phyloP scores from a whole-genome alignment of 2,113 vertebrate genomes.

The Tragelaphus buxtoni region DNA sequence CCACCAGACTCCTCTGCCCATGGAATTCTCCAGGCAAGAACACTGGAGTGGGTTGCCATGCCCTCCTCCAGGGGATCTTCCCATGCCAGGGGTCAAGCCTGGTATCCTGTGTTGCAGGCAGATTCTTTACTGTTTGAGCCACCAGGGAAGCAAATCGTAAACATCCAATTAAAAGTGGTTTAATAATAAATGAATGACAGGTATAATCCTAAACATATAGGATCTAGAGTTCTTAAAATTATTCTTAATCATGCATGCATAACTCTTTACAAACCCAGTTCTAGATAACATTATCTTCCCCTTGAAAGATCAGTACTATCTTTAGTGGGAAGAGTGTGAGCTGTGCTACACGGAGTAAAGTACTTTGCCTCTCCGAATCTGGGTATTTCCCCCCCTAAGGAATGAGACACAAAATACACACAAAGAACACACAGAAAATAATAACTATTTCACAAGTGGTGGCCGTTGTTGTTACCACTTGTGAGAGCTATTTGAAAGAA shows the following conservation, averaged over 20 bases:
- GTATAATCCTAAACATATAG: background rate
- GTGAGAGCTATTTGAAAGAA: background rate
- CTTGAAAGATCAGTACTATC: background rate
- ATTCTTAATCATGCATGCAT: background rate
- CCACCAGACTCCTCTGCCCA: background rate
- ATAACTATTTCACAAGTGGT: background rate
- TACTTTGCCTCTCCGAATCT: background rate
- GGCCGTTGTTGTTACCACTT: background rate
- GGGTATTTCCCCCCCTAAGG: background rate
- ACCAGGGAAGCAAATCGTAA: background rate
- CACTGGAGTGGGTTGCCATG: background rate
- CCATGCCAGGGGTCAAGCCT: background rate
- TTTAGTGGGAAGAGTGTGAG: background rate
- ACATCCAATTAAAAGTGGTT: background rate
- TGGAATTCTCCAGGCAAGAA: background rate
- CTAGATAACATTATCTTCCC: background rate
- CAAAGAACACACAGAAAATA: background rate
- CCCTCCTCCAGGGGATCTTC: background rate
- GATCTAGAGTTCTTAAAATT: background rate
- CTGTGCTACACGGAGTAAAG: background rate
- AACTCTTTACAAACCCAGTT: background rate
- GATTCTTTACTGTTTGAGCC: background rate
- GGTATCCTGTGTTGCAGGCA: background rate
- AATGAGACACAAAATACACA: background rate
- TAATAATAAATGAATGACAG: background rate